Evolutionary conservation across 2,113 vertebrate genomes (phyloP).

Genomic region (Azemiops feae): DNA sequence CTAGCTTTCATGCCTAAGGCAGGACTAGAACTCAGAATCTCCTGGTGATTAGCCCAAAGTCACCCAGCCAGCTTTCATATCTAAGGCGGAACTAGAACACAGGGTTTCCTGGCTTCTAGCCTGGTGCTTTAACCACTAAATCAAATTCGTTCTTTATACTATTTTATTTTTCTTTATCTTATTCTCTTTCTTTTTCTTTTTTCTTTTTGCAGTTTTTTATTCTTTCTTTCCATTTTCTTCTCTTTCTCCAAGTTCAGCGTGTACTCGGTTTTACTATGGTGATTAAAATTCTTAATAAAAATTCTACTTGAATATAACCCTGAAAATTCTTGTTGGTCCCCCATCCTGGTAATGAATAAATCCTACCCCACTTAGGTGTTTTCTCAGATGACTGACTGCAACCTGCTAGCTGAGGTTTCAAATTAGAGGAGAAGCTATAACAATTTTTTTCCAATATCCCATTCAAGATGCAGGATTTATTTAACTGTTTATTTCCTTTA

Average conservation of each 20-base stretch:
- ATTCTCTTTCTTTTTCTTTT: background rate
- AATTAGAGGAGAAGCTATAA: background rate
- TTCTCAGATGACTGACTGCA: background rate
- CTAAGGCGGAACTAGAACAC: background rate
- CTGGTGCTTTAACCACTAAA: background rate
- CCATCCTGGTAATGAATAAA: background rate
- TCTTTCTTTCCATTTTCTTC: background rate
- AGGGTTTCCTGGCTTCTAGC: background rate
- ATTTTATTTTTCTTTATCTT: too few relatives aligned
- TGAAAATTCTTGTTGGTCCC: background rate
- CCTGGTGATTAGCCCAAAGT: too few relatives aligned
- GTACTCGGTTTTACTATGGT: background rate
- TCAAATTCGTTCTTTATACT: background rate
- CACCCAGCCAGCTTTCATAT: too few relatives aligned
- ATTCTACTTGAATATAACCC: background rate
- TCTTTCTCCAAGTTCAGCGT: background rate
- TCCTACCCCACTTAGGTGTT: background rate
- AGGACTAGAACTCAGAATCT: too few relatives aligned
- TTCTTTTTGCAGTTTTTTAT: background rate
- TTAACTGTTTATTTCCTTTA: background rate
- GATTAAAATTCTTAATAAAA: background rate
- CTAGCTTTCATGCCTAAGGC: too few relatives aligned
- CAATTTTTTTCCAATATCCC: background rate
- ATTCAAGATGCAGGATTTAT: background rate
- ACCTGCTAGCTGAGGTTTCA: background rate